Percentiles rank a stretch among this genome's conserved stretches.
Evolutionary conservation across 2,113 vertebrate genomes (phyloP).

Genomic region (Sinocyclocheilus grahami): DNA sequence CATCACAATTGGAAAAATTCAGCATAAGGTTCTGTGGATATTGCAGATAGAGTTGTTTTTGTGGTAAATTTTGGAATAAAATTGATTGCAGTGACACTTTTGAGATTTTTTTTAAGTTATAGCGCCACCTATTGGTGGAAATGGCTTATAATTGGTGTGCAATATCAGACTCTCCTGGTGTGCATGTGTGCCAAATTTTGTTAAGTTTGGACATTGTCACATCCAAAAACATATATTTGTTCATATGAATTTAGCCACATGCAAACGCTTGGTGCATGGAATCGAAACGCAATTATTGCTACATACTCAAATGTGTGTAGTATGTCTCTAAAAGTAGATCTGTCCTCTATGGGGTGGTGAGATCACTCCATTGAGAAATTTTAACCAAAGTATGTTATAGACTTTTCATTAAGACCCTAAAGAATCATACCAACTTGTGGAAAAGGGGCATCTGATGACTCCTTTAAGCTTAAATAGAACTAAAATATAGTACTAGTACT

Average conservation of each 20-base stretch:
- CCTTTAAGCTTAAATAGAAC: no score
- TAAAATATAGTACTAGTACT: no score
- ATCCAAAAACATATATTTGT: background rate
- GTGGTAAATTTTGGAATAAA: background rate
- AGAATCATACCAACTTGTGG: no score
- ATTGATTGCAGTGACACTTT: background rate
- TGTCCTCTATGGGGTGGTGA: slow-evolving; percentile 70
- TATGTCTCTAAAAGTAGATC: background rate
- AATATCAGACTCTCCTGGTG: background rate
- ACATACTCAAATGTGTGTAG: background rate
- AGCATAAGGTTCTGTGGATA: background rate
- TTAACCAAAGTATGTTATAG: no score
- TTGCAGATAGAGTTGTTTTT: background rate
- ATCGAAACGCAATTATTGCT: background rate
- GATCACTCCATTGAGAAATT: no score
- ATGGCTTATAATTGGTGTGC: background rate
- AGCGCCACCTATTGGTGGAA: background rate
- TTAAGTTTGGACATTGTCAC: background rate
- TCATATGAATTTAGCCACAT: background rate
- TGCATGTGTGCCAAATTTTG: background rate
- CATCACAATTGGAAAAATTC: background rate
- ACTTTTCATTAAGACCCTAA: no score
- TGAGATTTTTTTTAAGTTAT: background rate
- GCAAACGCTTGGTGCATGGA: background rate
- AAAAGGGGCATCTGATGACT: no score